Evolutionary conservation across 2,797 vertebrate species (phyloP).

Genomic region (Lagorchestes hirsutus): DNA sequence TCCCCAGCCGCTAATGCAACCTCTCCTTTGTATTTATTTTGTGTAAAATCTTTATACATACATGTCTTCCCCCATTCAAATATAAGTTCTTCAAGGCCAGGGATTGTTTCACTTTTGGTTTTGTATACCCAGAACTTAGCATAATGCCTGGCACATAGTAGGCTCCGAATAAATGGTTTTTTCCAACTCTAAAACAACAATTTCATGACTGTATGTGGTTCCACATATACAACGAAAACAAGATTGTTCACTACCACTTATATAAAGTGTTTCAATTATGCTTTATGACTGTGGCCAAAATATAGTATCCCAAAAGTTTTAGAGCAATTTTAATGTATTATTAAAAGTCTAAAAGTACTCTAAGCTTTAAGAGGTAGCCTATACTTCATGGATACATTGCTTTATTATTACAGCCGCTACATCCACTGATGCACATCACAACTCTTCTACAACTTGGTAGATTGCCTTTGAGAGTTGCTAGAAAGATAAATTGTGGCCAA

Average conservation of each 20-base stretch:
- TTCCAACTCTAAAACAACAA: neutral
- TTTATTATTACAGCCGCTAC: neutral
- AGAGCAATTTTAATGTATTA: neutral
- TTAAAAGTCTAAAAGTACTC: too few species aligned
- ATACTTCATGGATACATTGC: too few species aligned
- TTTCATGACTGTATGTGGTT: neutral
- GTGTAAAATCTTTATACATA: neutral
- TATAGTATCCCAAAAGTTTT: neutral
- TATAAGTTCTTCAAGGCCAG: too few species aligned
- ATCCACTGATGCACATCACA: neutral
- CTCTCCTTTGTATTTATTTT: neutral
- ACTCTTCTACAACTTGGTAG: neutral
- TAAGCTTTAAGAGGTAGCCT: neutral
- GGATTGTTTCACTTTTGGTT: too few species aligned
- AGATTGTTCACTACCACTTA: too few species aligned
- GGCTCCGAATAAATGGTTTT: neutral
- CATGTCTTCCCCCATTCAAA: neutral
- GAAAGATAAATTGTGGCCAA: neutral
- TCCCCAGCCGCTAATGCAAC: neutral
- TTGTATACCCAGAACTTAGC: too few species aligned
- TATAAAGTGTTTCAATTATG: too few species aligned
- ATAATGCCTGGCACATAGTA: too few species aligned
- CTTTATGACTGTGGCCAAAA: neutral
- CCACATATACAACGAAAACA: too few species aligned
- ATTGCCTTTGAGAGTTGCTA: neutral